Percentiles rank a stretch among this genome's conserved stretches.
Evolutionary conservation across 1,140 invertebrate genomes (phyloP).

Genomic region (Rhizoglyphus robini): DNA sequence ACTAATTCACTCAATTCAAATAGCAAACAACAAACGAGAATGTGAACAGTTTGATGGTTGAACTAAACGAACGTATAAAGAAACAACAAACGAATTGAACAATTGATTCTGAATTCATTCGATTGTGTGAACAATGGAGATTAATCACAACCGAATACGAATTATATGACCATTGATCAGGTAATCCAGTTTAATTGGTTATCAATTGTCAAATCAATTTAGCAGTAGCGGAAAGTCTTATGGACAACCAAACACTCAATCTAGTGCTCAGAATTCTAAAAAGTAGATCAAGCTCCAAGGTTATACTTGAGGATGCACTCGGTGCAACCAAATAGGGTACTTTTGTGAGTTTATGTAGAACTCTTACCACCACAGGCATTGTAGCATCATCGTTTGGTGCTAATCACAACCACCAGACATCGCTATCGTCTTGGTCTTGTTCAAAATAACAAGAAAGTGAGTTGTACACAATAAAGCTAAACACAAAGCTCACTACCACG

Average conservation of each 20-base stretch:
- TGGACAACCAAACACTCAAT: neutral
- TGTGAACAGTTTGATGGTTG: too few relatives aligned
- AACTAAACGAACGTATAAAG: neutral
- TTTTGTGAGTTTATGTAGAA: neutral
- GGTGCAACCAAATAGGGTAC: neutral
- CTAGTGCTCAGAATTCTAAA: neutral
- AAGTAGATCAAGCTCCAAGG: too few relatives aligned
- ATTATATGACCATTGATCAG: neutral
- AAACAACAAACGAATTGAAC: conserved; percentile 19
- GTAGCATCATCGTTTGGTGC: neutral
- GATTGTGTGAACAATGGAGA: neutral
- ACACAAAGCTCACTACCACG: conserved; percentile 19
- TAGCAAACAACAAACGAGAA: too few relatives aligned
- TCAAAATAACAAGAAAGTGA: neutral
- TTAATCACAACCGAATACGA: neutral
- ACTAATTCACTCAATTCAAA: too few relatives aligned
- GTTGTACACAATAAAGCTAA: neutral
- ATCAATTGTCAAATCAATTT: neutral
- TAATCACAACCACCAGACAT: neutral
- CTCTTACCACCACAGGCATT: neutral
- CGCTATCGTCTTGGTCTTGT: neutral
- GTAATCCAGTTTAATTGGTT: neutral
- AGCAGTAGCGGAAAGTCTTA: neutral
- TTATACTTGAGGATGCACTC: neutral
- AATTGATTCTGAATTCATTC: conserved; percentile 8